phyloP scores from a whole-genome alignment of 2,797 vertebrate genomes.

The Myotis myotis region DNA sequence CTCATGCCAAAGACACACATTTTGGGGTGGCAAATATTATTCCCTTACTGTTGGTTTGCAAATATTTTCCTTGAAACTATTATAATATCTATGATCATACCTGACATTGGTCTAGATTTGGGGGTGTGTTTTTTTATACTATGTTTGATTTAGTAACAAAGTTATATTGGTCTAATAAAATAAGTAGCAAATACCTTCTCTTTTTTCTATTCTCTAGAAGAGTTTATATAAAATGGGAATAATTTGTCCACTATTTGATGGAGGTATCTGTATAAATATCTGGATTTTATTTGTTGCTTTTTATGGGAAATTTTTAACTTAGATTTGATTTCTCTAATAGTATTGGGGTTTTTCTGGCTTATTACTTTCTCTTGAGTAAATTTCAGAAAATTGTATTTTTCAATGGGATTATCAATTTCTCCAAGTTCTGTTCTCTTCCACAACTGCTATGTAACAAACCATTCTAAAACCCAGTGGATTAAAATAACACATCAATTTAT shows the following conservation, averaged over 20 bases:
- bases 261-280: neutral
- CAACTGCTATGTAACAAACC: neutral
- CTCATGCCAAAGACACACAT: neutral
- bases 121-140: neutral
- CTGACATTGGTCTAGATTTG: neutral
- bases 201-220: neutral
- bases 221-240: neutral
- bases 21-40: neutral
- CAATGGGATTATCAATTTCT: neutral
- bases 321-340: neutral
- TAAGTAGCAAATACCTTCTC: neutral
- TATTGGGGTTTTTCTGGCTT: neutral
- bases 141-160: neutral
- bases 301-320: neutral
- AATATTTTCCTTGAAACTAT: neutral
- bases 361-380: neutral
- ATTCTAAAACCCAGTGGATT: constrained; percentile 37
- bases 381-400: constrained; percentile 3
- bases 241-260: neutral
- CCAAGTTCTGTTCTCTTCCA: neutral
- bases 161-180: neutral
- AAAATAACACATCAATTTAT: constrained; percentile 40
- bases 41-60: neutral
- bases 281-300: neutral
- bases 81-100: neutral